phyloP scores from a whole-genome alignment of 2,888 invertebrate genomes.

The Chrysolina haemoptera region DNA sequence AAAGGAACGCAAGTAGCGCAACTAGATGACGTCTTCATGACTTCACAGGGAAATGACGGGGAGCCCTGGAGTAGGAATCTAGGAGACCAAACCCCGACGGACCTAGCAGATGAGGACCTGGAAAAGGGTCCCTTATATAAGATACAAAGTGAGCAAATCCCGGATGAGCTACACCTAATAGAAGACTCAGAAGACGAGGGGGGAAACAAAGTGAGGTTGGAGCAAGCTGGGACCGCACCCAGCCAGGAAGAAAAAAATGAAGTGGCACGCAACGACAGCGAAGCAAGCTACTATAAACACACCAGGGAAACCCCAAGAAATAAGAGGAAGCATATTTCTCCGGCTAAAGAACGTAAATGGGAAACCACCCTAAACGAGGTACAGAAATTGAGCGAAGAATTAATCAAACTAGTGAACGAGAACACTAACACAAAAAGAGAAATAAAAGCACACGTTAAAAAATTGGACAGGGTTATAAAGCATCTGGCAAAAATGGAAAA shows the following conservation, averaged over 20 bases:
- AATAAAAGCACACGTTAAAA: not conserved
- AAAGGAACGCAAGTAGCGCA: not conserved
- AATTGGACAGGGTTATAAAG: not conserved
- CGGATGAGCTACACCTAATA: not conserved
- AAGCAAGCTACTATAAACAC: too few relatives aligned
- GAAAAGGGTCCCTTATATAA: not conserved
- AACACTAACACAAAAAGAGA: slow-evolving; percentile 4
- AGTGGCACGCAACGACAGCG: too few relatives aligned
- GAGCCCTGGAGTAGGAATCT: not conserved
- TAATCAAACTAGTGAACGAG: not conserved
- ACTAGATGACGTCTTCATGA: not conserved
- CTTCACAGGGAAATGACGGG: not conserved
- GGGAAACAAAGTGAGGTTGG: not conserved
- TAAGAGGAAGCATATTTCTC: too few relatives aligned
- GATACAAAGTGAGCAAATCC: not conserved
- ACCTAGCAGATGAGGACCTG: not conserved
- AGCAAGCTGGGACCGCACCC: not conserved
- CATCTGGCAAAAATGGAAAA: not conserved
- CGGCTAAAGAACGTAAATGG: too few relatives aligned
- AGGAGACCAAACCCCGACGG: not conserved
- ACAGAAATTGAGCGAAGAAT: not conserved
- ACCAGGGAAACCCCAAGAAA: too few relatives aligned
- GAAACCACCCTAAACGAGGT: slow-evolving; percentile 1
- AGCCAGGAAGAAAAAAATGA: not conserved
- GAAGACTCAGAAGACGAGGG: not conserved